These are phyloP conservation scores for Isotomurus palustris DNA, from an alignment of 2,888 invertebrate species.

Conservation along the genomic window DNA sequence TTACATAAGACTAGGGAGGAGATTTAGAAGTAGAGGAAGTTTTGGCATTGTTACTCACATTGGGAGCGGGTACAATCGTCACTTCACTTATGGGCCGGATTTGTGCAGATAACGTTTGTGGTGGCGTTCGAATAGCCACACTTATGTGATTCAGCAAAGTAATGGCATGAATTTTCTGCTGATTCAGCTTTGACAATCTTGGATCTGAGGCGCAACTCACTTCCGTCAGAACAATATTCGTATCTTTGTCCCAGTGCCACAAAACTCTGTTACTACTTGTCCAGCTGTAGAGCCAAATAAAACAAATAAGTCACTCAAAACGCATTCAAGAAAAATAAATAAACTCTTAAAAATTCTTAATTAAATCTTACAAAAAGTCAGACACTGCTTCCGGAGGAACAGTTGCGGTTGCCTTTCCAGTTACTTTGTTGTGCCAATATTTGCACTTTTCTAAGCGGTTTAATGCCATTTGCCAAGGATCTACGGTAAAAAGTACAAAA, in stretches of 20 bases:
- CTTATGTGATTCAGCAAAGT: background rate
- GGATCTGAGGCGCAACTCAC: conserved; percentile 19
- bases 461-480: conserved; percentile 41
- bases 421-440: conserved; percentile 30
- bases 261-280: conserved; percentile 34
- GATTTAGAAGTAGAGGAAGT: too few relatives aligned
- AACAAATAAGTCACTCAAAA: background rate
- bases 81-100: too few relatives aligned
- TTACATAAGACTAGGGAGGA: too few relatives aligned
- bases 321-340: background rate
- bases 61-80: too few relatives aligned
- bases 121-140: background rate
- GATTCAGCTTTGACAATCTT: background rate
- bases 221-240: conserved; percentile 19
- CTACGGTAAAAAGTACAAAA: conserved; percentile 14
- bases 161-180: background rate
- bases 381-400: conserved; percentile 29
- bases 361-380: conserved; percentile 30
- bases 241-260: conserved; percentile 33
- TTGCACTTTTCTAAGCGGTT: conserved; percentile 27
- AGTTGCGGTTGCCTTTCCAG: conserved; percentile 18
- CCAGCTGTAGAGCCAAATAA: conserved; percentile 9
- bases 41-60: too few relatives aligned
- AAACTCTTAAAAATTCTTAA: background rate
- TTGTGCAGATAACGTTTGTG: too few relatives aligned